Evolutionary conservation across 2,888 invertebrate species (phyloP).

Genomic region (Caenorhabditis zanzibari): DNA sequence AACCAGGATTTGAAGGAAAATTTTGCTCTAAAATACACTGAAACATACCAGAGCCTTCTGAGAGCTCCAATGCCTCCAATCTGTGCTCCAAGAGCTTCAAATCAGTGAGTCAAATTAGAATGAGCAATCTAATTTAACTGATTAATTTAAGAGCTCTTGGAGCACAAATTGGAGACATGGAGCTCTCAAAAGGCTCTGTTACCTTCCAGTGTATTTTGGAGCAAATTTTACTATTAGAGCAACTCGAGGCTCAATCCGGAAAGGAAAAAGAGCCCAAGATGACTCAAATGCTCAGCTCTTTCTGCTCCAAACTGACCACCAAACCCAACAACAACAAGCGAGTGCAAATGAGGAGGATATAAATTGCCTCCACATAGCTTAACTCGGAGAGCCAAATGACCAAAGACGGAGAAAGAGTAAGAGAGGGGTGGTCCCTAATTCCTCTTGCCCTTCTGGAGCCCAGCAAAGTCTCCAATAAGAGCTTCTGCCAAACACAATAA

Average conservation of each 20-base stretch:
- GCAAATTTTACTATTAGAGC: too few relatives aligned
- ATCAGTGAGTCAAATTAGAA: too few relatives aligned
- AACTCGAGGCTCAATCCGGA: too few relatives aligned
- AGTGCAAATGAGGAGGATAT: constrained; percentile 59
- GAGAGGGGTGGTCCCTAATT: constrained; percentile 33
- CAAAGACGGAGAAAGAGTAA: background rate
- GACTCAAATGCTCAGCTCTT: background rate
- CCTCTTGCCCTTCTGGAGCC: background rate
- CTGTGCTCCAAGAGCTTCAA: too few relatives aligned
- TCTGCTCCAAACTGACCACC: constrained; percentile 10
- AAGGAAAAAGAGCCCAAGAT: background rate
- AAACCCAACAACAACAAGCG: constrained; percentile 22
- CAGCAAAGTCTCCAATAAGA: too few relatives aligned
- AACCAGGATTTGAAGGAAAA: too few relatives aligned
- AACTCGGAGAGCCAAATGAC: constrained; percentile 57
- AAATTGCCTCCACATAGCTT: constrained; percentile 65
- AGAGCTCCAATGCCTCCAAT: background rate
- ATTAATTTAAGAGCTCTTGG: background rate
- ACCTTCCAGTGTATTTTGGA: too few relatives aligned
- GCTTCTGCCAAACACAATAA: constrained; percentile 35
- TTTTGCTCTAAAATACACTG: too few relatives aligned
- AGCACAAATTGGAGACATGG: too few relatives aligned
- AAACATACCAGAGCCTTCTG: too few relatives aligned
- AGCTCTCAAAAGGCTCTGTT: too few relatives aligned
- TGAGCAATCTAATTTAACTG: too few relatives aligned